A percentile compares a stretch with the other conserved stretches of the same genome.
Conservation (phyloP, 2,113 vertebrate genomes). For the Paratilapia polleni region DNA sequence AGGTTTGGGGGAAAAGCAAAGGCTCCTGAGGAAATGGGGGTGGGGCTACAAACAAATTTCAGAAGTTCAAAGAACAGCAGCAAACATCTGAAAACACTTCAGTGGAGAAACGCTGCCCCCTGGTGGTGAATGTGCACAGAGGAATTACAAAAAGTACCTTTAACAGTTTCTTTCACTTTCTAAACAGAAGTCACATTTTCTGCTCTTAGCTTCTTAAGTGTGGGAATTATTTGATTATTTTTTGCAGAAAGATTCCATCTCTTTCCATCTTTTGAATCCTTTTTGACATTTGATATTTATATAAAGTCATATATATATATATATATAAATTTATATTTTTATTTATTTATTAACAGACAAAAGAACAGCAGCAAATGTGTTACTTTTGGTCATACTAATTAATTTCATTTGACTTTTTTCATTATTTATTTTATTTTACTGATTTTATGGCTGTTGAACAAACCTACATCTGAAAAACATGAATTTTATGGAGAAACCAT, state of each 20-base stretch:
- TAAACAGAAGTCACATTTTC: not conserved
- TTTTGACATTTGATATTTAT: no score
- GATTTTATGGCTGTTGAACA: no score
- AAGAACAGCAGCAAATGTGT: not conserved
- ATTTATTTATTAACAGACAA: not conserved
- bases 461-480: no score
- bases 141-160: not conserved
- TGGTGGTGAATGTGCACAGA: not conserved
- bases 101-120: fast-evolving
- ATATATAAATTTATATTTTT: no score
- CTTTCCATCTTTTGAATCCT: no score
- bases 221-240: fast-evolving
- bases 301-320: no score
- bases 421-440: no score
- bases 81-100: fast-evolving
- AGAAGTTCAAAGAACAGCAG: not conserved
- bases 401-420: no score
- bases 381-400: not conserved
- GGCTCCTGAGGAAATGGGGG: no score
- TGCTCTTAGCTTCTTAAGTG: not conserved
- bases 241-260: no score
- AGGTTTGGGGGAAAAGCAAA: no score
- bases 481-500: not conserved
- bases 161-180: not conserved
- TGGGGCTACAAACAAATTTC: not conserved